Conservation (phyloP, 2,113 vertebrate species). For the Tamias sibiricus region DNA sequence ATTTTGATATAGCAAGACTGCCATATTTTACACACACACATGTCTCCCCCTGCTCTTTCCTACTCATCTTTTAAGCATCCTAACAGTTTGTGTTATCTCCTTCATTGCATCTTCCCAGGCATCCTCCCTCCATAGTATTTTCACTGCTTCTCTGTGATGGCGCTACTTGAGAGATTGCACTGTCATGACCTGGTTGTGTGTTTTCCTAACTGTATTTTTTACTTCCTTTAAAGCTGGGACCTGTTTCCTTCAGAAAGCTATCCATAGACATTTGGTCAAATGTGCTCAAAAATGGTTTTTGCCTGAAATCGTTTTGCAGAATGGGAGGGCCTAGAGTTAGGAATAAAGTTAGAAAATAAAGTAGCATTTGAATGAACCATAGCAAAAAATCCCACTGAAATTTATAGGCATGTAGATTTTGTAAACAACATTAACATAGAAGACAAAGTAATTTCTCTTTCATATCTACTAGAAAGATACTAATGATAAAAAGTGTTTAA, state of each 20-base stretch:
- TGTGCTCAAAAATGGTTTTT: background rate
- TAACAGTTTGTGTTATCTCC: background rate
- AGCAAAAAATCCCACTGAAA: background rate
- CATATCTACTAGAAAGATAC: slow-evolving; percentile 64
- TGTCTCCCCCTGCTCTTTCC: background rate
- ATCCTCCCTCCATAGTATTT: background rate
- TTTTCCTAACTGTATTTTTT: background rate
- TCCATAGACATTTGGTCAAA: background rate
- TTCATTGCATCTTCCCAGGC: background rate
- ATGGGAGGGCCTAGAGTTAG: background rate
- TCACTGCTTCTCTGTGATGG: background rate
- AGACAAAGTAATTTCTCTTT: slow-evolving; percentile 59
- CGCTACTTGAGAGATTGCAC: background rate
- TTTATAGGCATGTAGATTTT: background rate
- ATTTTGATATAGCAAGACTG: background rate
- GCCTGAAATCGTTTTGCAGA: background rate
- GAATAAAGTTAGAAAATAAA: slow-evolving; percentile 39
- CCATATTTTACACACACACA: background rate
- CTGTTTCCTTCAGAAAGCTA: background rate
- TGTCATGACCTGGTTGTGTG: background rate
- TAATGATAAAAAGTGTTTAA: slow-evolving; percentile 57
- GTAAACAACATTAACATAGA: background rate
- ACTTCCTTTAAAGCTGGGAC: background rate
- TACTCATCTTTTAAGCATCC: background rate
- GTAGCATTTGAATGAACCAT: background rate